Conservation (phyloP, 2,888 invertebrate genomes). For the Himalopsyche anomala region DNA sequence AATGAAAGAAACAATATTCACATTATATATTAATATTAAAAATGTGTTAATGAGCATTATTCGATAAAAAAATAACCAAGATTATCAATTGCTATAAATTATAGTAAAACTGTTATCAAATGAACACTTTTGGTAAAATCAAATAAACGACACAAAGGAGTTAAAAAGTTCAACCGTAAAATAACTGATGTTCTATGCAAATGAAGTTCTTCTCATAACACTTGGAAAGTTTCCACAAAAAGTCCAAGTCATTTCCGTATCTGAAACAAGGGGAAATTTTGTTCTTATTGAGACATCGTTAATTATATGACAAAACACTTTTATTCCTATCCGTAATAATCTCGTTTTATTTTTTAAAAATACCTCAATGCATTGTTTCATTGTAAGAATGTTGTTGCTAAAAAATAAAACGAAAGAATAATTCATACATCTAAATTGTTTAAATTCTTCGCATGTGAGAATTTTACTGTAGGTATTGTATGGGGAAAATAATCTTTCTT, state of each 20-base stretch:
- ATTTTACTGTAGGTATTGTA: background rate
- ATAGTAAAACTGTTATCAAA: no score
- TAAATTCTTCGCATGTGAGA: background rate
- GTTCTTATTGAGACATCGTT: constrained; percentile 47
- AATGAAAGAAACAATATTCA: no score
- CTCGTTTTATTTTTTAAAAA: background rate
- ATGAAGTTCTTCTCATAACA: background rate
- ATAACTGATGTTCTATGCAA: no score
- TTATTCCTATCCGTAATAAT: constrained; percentile 23
- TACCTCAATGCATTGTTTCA: background rate
- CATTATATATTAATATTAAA: no score
- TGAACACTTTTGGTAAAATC: no score
- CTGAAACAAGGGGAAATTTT: constrained; percentile 46
- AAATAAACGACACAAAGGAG: no score
- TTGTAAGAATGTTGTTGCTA: background rate
- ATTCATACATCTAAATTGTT: background rate
- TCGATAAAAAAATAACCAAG: no score
- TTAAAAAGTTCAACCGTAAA: no score
- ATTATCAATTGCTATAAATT: no score
- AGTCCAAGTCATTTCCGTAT: constrained; percentile 31
- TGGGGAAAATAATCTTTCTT: background rate
- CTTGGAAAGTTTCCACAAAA: constrained; percentile 39
- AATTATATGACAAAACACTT: constrained; percentile 56
- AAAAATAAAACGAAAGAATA: background rate
- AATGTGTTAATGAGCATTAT: no score